Evolutionary conservation across 2,113 vertebrate species (phyloP).

Genomic region (Microtus pennsylvanicus): DNA sequence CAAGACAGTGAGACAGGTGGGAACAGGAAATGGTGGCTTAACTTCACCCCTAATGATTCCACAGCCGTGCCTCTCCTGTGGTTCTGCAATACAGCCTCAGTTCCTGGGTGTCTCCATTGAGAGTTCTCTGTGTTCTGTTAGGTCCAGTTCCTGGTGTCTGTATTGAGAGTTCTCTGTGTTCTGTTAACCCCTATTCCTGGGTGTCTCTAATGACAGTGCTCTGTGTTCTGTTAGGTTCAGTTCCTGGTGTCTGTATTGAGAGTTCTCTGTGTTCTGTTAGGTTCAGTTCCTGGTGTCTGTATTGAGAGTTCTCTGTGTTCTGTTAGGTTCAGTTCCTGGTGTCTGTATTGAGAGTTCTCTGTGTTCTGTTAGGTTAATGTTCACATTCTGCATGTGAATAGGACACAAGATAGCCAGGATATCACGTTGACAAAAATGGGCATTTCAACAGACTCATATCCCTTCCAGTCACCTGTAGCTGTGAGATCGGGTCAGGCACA

Average conservation of each 20-base stretch:
- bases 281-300: not conserved
- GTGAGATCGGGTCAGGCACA: not conserved
- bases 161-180: not conserved
- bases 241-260: not conserved
- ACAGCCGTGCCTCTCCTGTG: not conserved
- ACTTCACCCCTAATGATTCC: not conserved
- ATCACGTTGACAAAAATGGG: not conserved
- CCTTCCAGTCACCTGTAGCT: not conserved
- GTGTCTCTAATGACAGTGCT: not conserved
- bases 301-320: not conserved
- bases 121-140: not conserved
- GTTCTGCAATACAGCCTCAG: not conserved
- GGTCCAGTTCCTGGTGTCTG: not conserved
- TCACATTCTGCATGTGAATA: not conserved
- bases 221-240: not conserved
- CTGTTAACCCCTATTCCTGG: not conserved
- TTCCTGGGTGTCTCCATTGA: not conserved
- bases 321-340: not conserved
- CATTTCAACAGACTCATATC: not conserved
- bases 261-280: not conserved
- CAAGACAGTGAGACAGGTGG: not conserved
- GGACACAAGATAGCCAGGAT: not conserved
- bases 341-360: not conserved
- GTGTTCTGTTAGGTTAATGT: not conserved
- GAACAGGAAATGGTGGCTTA: not conserved